Conservation (phyloP, 2,797 vertebrate species). For the Petrocephalus sullivani region DNA sequence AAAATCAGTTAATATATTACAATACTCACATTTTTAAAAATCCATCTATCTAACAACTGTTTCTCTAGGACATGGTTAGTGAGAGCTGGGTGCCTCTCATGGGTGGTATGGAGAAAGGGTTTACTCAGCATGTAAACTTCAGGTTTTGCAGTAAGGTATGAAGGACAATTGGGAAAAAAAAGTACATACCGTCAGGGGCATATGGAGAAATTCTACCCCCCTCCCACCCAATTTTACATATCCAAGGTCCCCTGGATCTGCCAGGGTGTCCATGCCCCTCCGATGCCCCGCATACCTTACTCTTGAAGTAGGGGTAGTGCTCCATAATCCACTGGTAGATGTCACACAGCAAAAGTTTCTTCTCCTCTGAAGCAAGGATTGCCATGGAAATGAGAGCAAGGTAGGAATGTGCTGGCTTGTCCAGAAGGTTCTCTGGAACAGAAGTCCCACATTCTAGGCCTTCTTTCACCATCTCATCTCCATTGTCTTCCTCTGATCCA, state of each 20-base stretch:
- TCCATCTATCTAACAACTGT: neutral
- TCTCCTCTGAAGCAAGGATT: constrained; percentile 70
- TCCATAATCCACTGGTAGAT: constrained; percentile 87
- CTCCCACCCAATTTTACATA: neutral
- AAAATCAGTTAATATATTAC: neutral
- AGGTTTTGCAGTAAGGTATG: neutral
- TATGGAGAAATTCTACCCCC: neutral
- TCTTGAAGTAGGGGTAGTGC: constrained; percentile 76
- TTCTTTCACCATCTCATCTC: constrained; percentile 29
- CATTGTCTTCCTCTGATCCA: constrained; percentile 34
- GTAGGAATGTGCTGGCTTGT: constrained; percentile 74
- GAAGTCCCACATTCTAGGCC: constrained; percentile 43
- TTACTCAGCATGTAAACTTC: neutral
- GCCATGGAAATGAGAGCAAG: constrained; percentile 76
- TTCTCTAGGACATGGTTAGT: neutral
- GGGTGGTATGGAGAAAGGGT: neutral
- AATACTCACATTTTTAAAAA: neutral
- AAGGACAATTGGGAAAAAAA: neutral
- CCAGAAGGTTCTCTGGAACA: constrained; percentile 39
- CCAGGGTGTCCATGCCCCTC: neutral
- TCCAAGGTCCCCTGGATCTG: neutral
- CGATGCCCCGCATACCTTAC: constrained; percentile 56
- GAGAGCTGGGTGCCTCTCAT: neutral
- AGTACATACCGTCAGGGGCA: constrained; percentile 54
- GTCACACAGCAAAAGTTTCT: constrained; percentile 74